phyloP scores from a whole-genome alignment of 1,140 invertebrate genomes.

The Babylonia areolata region DNA sequence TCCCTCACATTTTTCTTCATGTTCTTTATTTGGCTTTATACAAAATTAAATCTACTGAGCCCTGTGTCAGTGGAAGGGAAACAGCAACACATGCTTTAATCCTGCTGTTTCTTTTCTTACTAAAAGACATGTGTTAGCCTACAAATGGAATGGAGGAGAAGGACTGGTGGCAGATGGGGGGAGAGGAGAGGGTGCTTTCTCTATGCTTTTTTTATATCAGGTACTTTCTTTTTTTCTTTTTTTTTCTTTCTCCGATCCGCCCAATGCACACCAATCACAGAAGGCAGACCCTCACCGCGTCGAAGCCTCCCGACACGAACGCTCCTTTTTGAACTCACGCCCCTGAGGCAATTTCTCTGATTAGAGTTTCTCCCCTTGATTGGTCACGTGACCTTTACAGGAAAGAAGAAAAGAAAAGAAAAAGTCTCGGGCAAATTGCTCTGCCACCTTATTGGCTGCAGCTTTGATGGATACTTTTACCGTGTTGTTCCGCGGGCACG shows the following conservation, averaged over 20 bases:
- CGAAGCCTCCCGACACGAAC: background rate
- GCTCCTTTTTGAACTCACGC: background rate
- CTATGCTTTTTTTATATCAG: too few species aligned
- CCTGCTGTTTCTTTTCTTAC: too few species aligned
- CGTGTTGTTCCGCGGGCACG: background rate
- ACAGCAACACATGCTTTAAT: too few species aligned
- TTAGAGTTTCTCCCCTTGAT: background rate
- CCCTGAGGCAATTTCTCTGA: slow-evolving; percentile 12
- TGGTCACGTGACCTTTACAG: background rate
- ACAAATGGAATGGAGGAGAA: background rate
- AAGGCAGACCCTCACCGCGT: background rate
- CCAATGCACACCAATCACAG: background rate
- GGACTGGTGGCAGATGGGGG: background rate
- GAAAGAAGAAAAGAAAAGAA: background rate
- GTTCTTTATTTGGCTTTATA: too few species aligned
- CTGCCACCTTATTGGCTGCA: background rate
- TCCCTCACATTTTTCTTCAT: too few species aligned
- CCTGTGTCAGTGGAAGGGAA: too few species aligned
- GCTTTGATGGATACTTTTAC: background rate
- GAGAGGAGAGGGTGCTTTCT: background rate
- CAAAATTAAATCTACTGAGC: too few species aligned
- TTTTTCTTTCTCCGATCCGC: background rate
- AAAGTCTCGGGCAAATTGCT: background rate
- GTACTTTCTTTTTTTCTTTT: background rate
- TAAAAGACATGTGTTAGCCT: too few species aligned